phyloP scores from a whole-genome alignment of 2,888 invertebrate species.

The Parochlus steinenii region DNA sequence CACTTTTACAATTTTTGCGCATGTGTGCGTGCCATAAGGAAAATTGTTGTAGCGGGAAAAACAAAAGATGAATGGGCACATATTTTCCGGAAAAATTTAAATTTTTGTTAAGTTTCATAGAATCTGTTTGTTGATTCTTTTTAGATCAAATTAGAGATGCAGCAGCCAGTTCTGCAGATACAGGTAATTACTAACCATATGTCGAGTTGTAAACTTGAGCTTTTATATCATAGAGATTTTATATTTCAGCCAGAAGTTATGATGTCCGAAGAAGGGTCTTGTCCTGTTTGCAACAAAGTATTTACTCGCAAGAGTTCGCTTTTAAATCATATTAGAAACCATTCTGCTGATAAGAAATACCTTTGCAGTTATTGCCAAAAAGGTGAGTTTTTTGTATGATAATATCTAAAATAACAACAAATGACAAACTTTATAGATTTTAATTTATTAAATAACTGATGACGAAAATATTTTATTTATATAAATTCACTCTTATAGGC shows the following conservation, averaged over 20 bases:
- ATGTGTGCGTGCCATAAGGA: no score
- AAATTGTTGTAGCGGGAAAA: no score
- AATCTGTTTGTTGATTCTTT: no score
- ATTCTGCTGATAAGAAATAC: slow-evolving; percentile 31
- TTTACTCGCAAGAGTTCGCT: slow-evolving; percentile 31
- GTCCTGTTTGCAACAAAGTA: slow-evolving; percentile 30
- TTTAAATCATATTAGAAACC: slow-evolving; percentile 31
- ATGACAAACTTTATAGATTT: neutral
- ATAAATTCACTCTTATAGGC: slow-evolving; percentile 18
- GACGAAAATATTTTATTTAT: neutral
- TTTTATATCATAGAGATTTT: neutral
- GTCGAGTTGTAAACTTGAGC: neutral
- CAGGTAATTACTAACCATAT: slow-evolving; percentile 19
- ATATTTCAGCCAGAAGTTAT: slow-evolving; percentile 27
- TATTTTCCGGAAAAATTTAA: no score
- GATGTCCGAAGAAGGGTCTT: slow-evolving; percentile 31
- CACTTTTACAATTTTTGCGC: no score
- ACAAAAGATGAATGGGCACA: no score
- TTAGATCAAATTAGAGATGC: slow-evolving; percentile 23
- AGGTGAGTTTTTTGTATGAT: slow-evolving; percentile 16
- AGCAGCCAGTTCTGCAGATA: slow-evolving; percentile 25
- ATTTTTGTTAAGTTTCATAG: no score
- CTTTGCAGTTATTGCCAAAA: slow-evolving; percentile 30
- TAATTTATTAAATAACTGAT: neutral
- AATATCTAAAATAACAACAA: neutral